Base-by-base conservation (phyloP, 1,140 invertebrate species). In the Papilio machaon region DNA sequence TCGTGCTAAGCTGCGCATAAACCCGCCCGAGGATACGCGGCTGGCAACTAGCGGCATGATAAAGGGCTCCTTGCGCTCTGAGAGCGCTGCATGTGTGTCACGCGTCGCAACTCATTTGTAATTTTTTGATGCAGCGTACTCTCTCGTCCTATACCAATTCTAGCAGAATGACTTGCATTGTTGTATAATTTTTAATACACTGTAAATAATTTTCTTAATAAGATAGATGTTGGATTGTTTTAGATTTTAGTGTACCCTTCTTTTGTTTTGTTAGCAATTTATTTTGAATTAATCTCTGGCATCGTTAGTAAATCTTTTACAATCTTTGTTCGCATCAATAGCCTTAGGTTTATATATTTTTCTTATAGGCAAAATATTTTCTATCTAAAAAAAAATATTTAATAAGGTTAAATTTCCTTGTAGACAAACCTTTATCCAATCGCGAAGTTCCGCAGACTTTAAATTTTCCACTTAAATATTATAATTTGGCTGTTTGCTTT, bases 121-220 rank as follows among this genome's bases (percentile, higher is more conserved):
- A 76, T 76, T 76, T 74, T 74, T 76, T 76, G 74, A 52, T 76
- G 74, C 74, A 76, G 74, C 74, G 19, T 23, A 49, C 46, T 49
- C 43, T 49, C 43, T 54, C 73, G 73, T 74, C 19, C 46, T 49
- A 76, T 52, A 76, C 73, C n/a, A 74, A 17, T 74, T 70, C 13
- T 70, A 13, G 15, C 23, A 70, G 11, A 70, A 70, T 70, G 64
- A 70, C 23, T 70, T 70, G 64, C 64, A 70, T 70, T 35, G 30
- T 70, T 38, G 64, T 35, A 70, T 38, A 13, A 35, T 70, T 35
- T 70, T 35, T 38, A 35, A 35, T 70, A 15, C 30, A 38, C 23
- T 70, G 30, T 15, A 70, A 70, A 70, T 70, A 35, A 11, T 38
- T 35, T 2, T 70, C 11, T 70, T 70, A 35, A 70, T 70, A 15